A percentile compares a stretch with the other conserved stretches of the same genome.
phyloP scores from a whole-genome alignment of 23 tunicate species.

The Halocynthia aurantium region DNA sequence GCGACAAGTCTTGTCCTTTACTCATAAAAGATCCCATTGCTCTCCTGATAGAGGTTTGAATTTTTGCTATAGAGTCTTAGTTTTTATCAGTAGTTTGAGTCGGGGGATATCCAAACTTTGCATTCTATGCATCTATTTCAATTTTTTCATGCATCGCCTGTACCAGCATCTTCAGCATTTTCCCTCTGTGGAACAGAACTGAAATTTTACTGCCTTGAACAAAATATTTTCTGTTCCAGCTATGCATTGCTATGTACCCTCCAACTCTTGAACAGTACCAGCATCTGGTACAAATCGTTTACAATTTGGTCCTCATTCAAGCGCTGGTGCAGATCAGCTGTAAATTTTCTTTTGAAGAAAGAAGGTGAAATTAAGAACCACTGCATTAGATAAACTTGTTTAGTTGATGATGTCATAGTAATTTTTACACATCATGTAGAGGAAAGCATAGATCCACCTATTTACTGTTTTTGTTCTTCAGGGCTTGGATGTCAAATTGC shows the following conservation, averaged over 20 bases:
- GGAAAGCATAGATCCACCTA: background rate
- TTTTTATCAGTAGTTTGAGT: too few relatives aligned
- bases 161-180: background rate
- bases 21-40: constrained; percentile 44
- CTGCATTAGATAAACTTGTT: background rate
- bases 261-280: constrained; percentile 29
- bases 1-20: constrained; percentile 17
- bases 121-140: background rate
- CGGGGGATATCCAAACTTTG: too few relatives aligned
- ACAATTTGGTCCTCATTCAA: constrained; percentile 48
- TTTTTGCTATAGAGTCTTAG: background rate
- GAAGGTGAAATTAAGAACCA: constrained; percentile 16
- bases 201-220: background rate
- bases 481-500: constrained; percentile 66
- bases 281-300: constrained; percentile 24
- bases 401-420: background rate
- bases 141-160: background rate
- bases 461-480: background rate
- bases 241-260: constrained; percentile 16
- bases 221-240: constrained; percentile 4
- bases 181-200: too few relatives aligned
- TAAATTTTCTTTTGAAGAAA: constrained; percentile 61
- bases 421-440: background rate
- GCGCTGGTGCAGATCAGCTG: constrained; percentile 33
- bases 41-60: constrained; percentile 35